Conservation (phyloP, 2,797 vertebrate species). For the Myripristis murdjan region DNA sequence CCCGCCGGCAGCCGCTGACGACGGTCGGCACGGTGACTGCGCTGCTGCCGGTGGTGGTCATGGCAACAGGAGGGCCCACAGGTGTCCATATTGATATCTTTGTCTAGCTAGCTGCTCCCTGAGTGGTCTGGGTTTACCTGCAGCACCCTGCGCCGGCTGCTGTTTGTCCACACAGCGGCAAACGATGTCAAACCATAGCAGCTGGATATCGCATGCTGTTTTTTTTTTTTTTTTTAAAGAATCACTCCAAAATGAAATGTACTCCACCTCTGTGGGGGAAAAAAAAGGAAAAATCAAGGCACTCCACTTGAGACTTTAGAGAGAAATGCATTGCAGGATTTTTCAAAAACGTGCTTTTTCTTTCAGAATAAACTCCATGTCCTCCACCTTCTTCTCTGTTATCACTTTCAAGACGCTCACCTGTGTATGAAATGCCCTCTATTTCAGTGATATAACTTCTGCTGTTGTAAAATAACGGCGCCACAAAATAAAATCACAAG, state of each 20-base stretch:
- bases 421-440: neutral
- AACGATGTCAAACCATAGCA: neutral
- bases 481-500: no score
- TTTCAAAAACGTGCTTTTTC: no score
- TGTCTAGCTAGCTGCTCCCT: constrained; percentile 39
- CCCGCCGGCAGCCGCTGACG: constrained; percentile 36
- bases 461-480: no score
- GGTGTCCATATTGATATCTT: constrained; percentile 64
- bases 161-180: constrained; percentile 20
- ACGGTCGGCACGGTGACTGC: neutral
- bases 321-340: no score
- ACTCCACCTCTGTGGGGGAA: no score
- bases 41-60: constrained; percentile 60
- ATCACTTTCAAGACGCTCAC: no score
- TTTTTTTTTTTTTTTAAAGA: constrained; percentile 5
- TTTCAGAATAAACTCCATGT: no score
- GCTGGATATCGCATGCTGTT: neutral
- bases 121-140: constrained; percentile 38
- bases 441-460: no score
- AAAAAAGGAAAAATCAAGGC: no score
- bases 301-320: no score
- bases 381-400: no score
- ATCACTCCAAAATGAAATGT: neutral
- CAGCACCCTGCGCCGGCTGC: constrained; percentile 46
- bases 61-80: constrained; percentile 70